Percentiles rank a stretch among this genome's conserved stretches.
Evolutionary conservation across 2,113 vertebrate species (phyloP).

Genomic region (Bujurquina vittata): DNA sequence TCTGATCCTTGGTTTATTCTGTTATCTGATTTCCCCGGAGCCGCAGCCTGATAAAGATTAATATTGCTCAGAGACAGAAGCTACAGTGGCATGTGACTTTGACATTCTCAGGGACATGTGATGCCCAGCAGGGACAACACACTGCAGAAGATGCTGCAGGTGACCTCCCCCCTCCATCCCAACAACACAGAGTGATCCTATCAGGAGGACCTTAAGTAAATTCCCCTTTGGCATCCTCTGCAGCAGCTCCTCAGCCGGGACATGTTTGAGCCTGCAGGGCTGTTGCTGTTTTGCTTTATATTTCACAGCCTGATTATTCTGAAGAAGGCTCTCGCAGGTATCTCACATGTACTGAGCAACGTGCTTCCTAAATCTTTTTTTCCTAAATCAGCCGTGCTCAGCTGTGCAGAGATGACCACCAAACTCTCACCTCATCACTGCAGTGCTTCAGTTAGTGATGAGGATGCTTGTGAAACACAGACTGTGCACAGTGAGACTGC

Average conservation of each 20-base stretch:
- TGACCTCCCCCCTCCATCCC: not conserved
- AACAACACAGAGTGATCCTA: not conserved
- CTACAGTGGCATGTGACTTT: not conserved
- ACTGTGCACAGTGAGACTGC: not conserved
- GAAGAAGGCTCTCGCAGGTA: not conserved
- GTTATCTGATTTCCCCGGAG: not conserved
- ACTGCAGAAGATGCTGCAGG: not conserved
- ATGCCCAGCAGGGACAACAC: not conserved
- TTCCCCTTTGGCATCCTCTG: not conserved
- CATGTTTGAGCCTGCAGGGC: conserved; percentile 35
- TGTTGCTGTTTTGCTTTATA: not conserved
- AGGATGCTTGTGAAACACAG: not conserved
- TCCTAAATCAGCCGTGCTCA: rapidly evolving
- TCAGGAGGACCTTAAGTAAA: not conserved
- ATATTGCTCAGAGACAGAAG: not conserved
- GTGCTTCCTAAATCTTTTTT: not conserved
- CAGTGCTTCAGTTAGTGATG: not conserved
- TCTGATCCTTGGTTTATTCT: not conserved
- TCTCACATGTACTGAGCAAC: not conserved
- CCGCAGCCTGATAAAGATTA: not conserved
- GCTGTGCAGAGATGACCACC: not conserved
- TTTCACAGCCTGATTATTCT: conserved; percentile 12
- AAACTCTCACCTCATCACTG: not conserved
- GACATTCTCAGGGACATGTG: not conserved
- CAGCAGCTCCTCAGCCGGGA: not conserved